Conservation (phyloP, 2,113 vertebrate species). For the Alaudala cheleensis region DNA sequence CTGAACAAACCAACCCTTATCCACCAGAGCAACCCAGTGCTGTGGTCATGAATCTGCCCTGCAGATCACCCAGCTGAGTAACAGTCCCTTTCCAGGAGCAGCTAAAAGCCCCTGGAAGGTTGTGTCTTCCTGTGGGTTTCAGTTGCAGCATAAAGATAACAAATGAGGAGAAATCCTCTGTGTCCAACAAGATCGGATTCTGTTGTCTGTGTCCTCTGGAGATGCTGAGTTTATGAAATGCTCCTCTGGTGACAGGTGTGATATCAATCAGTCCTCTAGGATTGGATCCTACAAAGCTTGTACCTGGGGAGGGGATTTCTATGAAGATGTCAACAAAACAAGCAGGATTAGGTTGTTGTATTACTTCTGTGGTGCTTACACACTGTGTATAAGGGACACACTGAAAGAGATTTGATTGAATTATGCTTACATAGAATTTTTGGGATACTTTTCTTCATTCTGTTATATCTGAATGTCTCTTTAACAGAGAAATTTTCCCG, state of each 20-base stretch:
- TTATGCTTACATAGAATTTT: accelerated
- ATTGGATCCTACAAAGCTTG: background rate
- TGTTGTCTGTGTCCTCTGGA: background rate
- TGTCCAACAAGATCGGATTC: background rate
- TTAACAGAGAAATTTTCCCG: background rate
- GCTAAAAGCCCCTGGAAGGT: background rate
- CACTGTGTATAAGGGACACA: accelerated
- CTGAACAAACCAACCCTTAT: background rate
- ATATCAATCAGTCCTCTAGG: background rate
- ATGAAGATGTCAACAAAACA: background rate
- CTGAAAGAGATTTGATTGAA: background rate
- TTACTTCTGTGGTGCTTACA: background rate
- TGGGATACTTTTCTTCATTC: background rate
- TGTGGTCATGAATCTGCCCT: background rate
- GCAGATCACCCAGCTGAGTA: accelerated
- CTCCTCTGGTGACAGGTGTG: background rate
- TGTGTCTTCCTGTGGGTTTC: background rate
- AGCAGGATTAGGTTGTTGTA: background rate
- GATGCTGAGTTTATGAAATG: background rate
- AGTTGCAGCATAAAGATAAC: background rate
- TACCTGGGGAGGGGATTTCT: background rate
- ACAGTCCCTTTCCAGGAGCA: background rate
- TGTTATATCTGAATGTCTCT: background rate
- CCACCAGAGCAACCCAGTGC: too few species aligned
- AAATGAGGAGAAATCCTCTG: background rate